These are phyloP conservation scores for Scarus forsteni DNA, from an alignment of 2,797 vertebrate species.

Conservation along the genomic window DNA sequence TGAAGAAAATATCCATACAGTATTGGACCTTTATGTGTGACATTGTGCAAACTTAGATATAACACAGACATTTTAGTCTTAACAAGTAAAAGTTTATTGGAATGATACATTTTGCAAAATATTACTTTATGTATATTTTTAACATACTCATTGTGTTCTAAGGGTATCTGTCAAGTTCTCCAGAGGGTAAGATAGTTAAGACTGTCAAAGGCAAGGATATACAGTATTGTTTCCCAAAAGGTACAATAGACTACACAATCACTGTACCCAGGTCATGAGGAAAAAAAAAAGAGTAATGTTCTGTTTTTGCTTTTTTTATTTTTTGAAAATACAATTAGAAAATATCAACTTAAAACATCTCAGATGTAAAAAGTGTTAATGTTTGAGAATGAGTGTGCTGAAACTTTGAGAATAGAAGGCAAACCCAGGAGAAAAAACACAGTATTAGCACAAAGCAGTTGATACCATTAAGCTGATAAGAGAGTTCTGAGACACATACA, in stretches of 20 bases:
- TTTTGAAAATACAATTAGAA: slow-evolving; percentile 90
- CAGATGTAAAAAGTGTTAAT: slow-evolving; percentile 85
- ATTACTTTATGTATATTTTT: slow-evolving; percentile 88
- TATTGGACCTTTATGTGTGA: not conserved
- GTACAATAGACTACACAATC: slow-evolving; percentile 89
- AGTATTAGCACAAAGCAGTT: slow-evolving; percentile 68
- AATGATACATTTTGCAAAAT: slow-evolving; percentile 93
- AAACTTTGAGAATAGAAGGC: slow-evolving; percentile 78
- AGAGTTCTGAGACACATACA: slow-evolving; percentile 44
- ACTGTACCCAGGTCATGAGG: slow-evolving; percentile 86
- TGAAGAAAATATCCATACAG: no score
- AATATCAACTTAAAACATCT: slow-evolving; percentile 86
- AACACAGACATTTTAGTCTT: slow-evolving; percentile 81
- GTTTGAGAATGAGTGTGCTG: slow-evolving; percentile 76
- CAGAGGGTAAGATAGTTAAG: slow-evolving; percentile 90
- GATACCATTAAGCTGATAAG: slow-evolving; percentile 68
- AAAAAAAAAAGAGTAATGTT: slow-evolving; percentile 78
- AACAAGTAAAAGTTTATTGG: slow-evolving; percentile 93
- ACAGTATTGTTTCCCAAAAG: slow-evolving; percentile 88
- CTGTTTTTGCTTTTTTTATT: slow-evolving; percentile 73
- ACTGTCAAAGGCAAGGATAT: slow-evolving; percentile 91
- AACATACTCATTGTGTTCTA: slow-evolving; percentile 89
- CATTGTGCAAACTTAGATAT: slow-evolving; percentile 47
- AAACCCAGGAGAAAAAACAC: slow-evolving; percentile 68
- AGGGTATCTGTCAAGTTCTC: slow-evolving; percentile 88